Evolutionary conservation across 1,140 invertebrate species (phyloP), one percentile per base, ranked within the genome.

Genomic region (Grapholita molesta): DNA sequence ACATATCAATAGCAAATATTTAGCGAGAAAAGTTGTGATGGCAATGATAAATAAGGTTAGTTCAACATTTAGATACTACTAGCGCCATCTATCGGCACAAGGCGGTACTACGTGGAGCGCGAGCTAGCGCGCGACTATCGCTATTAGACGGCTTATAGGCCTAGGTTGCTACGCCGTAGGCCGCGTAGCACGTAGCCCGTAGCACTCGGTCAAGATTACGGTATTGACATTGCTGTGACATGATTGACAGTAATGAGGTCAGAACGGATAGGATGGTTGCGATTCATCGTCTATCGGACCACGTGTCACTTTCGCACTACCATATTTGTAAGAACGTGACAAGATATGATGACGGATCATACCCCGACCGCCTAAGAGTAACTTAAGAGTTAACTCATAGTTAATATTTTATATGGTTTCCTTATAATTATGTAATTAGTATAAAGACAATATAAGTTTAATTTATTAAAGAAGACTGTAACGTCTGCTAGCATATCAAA

Each of bases 81-180:
- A 66, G 57, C 57, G 61, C 68, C 57, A 52, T 32, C 52, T 69
- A 48, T 28, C 18, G 25, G 30, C 18, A 1, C 7, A n/a, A 15
- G 5, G 21, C n/a, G 24, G 55, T 15, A 48, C 12, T 64, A 18
- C 28, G 30, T 28, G 23, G 3, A 65, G 48, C 30, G 30, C 64
- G 21, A 33, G 21, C 55, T 7, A 65, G 64, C 64, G 28, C 2
- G 64, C 64, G 33, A 35, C 64, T 23, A 61, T 48, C 12, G 23
- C 8, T 30, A 28, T 25, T 61, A 61, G 23, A n/a, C 7, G 55
- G 23, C 15, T 48, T 48, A 38, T 61, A 61, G 55, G 24, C 25
- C 55, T 61, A 61, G 55, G 7, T 25, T 61, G 55, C 64, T 69
- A 64, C 57, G 61, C 25, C 64, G 33, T 69, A 64, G 30, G 61